phyloP scores from a whole-genome alignment of 2,888 invertebrate genomes.

The Lobophora halterata region DNA sequence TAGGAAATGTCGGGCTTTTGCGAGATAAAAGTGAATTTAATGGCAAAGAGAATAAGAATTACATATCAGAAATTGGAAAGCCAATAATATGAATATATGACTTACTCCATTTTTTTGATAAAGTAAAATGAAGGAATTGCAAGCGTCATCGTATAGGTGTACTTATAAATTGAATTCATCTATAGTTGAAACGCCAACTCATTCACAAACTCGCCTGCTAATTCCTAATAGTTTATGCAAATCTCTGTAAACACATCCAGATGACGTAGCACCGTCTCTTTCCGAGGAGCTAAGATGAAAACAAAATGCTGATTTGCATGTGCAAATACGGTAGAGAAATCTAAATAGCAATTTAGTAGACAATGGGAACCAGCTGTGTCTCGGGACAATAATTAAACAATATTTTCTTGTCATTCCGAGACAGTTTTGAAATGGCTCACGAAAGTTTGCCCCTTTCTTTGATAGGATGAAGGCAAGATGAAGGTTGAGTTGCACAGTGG shows the following conservation, averaged over 20 bases:
- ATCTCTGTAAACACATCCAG: slow-evolving; percentile 51
- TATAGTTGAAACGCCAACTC: slow-evolving; percentile 2
- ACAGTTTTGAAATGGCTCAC: slow-evolving; percentile 38
- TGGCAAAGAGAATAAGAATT: not conserved
- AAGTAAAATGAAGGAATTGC: no score
- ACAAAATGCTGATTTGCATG: slow-evolving; percentile 79
- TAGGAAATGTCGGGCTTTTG: slow-evolving; percentile 32
- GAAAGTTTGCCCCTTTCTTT: slow-evolving; percentile 24
- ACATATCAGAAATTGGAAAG: no score
- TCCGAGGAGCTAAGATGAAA: slow-evolving; percentile 43
- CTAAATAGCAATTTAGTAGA: slow-evolving; percentile 75
- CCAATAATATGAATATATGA: no score
- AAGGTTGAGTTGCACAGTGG: not conserved
- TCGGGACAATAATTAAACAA: slow-evolving; percentile 65
- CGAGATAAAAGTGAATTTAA: slow-evolving; percentile 43
- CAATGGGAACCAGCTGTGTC: slow-evolving; percentile 69
- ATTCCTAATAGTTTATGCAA: slow-evolving; percentile 77
- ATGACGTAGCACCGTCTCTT: slow-evolving; percentile 38
- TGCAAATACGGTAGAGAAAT: slow-evolving; percentile 76
- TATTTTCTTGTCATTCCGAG: slow-evolving; percentile 60
- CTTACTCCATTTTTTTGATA: no score
- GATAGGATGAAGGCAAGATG: slow-evolving; percentile 2
- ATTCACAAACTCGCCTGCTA: slow-evolving; percentile 53
- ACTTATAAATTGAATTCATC: no score
- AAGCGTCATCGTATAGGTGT: no score